phyloP scores from a whole-genome alignment of 2,888 invertebrate species.

The Galeopsomyia nigrocyanea region DNA sequence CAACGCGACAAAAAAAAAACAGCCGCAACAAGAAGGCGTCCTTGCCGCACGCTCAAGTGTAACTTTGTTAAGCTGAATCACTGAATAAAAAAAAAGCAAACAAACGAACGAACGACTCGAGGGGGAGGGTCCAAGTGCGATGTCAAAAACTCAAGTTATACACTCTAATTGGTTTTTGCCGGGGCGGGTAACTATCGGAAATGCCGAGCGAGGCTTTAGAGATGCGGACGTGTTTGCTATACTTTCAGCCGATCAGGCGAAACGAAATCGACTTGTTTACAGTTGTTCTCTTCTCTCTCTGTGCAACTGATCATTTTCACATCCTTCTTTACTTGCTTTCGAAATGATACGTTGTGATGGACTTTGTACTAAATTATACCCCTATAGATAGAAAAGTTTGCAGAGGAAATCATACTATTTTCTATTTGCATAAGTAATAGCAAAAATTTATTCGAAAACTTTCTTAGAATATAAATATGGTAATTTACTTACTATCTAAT shows the following conservation, averaged over 20 bases:
- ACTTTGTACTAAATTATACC: too few species aligned
- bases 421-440: too few species aligned
- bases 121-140: conserved; percentile 15
- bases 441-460: too few species aligned
- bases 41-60: conserved; percentile 26
- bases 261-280: conserved; percentile 6
- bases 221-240: conserved; percentile 17
- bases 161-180: conserved; percentile 13
- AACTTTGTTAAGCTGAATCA: conserved; percentile 36
- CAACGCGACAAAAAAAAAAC: conserved; percentile 5
- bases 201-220: too few species aligned
- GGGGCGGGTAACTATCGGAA: too few species aligned
- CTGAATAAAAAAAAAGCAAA: background rate
- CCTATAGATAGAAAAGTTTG: too few species aligned
- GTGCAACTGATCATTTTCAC: conserved; percentile 11
- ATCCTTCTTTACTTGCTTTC: background rate
- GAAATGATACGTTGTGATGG: too few species aligned
- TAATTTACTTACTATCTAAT: too few species aligned
- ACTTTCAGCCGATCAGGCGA: background rate
- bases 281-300: background rate
- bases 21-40: conserved; percentile 30
- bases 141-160: conserved; percentile 15
- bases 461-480: too few species aligned
- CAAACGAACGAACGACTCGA: background rate
- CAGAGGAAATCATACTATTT: too few species aligned